Evolutionary conservation across 2,797 vertebrate genomes (phyloP).

Genomic region (Melanotaenia parkinsoni): DNA sequence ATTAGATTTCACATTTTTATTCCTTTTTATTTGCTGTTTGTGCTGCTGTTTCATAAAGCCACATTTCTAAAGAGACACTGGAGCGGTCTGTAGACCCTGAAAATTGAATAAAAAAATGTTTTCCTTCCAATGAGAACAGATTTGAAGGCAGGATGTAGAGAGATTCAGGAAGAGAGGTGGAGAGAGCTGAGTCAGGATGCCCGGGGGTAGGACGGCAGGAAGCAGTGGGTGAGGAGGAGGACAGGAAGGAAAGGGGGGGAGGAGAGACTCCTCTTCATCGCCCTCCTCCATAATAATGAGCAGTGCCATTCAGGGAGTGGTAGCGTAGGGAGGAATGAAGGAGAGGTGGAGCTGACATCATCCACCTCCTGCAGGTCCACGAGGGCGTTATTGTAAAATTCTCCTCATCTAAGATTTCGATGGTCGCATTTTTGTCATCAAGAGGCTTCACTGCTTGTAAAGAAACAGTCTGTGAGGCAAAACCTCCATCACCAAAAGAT

Average conservation of each 20-base stretch:
- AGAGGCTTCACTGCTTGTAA: constrained; percentile 8
- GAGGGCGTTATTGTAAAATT: constrained; percentile 36
- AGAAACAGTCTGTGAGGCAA: constrained; percentile 11
- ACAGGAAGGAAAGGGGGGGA: constrained; percentile 60
- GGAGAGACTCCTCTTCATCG: constrained; percentile 65
- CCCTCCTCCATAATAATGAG: constrained; percentile 60
- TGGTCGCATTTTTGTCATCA: constrained; percentile 16
- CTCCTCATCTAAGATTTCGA: constrained; percentile 16
- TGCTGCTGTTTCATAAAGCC: constrained; percentile 11
- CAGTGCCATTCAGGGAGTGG: constrained; percentile 58
- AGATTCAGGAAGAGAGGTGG: constrained; percentile 43
- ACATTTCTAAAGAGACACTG: neutral
- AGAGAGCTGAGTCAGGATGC: constrained; percentile 72
- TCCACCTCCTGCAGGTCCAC: constrained; percentile 67
- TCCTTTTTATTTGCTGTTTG: neutral
- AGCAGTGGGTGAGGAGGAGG: constrained; percentile 68
- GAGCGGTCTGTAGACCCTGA: neutral
- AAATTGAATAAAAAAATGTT: neutral
- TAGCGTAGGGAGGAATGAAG: constrained; percentile 56
- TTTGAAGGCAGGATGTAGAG: constrained; percentile 51
- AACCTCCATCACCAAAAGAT: neutral
- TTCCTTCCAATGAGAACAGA: constrained; percentile 22
- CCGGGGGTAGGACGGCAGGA: constrained; percentile 67
- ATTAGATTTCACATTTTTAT: neutral
- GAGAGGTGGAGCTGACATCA: constrained; percentile 82